A percentile compares a stretch with the other conserved stretches of the same genome.
Conservation (phyloP, 2,113 vertebrate genomes). For the Pteruthius melanotis region DNA sequence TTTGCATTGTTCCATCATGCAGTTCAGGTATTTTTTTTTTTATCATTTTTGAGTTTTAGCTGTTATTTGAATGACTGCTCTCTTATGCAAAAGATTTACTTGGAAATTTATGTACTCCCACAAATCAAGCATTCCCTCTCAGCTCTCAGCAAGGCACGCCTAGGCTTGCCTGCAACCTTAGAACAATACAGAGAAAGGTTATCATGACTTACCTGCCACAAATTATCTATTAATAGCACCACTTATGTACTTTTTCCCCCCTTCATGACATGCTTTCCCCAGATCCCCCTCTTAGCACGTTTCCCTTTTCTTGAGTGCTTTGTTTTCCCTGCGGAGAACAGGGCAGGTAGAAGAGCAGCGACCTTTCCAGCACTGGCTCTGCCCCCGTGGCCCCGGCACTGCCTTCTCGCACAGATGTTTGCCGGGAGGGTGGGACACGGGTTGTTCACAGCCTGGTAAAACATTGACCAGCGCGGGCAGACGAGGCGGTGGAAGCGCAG, state of each 20-base stretch:
- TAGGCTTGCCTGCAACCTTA: conserved; percentile 56
- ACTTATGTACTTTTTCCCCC: background rate
- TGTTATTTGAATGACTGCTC: background rate
- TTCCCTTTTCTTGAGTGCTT: background rate
- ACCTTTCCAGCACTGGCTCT: background rate
- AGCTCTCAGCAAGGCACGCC: conserved; percentile 44
- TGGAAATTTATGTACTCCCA: conserved; percentile 8
- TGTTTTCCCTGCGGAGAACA: background rate
- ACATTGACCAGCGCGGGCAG: conserved; percentile 76
- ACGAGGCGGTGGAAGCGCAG: conserved; percentile 61
- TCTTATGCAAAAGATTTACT: background rate
- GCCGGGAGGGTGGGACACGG: conserved; percentile 79
- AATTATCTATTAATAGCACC: conserved; percentile 6
- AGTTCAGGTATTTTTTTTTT: background rate
- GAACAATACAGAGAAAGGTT: conserved; percentile 56
- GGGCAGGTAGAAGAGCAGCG: background rate
- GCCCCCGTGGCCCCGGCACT: conserved; percentile 44
- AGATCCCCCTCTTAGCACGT: background rate
- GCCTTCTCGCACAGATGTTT: conserved; percentile 71
- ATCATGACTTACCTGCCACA: conserved; percentile 43
- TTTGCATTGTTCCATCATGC: background rate
- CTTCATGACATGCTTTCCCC: background rate
- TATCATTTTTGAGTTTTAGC: background rate
- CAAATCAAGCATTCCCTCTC: conserved; percentile 42
- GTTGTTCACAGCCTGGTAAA: conserved; percentile 74